Evolutionary conservation across 2,113 vertebrate genomes (phyloP).

Genomic region (Istiophorus platypterus): DNA sequence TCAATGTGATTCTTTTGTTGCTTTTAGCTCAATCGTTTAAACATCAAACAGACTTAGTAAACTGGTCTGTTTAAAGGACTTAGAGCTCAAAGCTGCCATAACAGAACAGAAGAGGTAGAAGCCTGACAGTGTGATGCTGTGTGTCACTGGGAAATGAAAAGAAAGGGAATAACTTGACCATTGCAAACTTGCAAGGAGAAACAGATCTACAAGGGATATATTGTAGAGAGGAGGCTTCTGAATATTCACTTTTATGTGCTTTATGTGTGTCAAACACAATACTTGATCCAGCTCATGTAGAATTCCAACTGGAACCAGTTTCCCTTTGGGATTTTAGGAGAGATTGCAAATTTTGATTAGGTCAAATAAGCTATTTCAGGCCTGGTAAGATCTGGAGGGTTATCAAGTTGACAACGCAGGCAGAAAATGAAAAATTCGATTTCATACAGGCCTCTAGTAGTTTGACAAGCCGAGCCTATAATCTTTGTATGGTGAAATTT

Average conservation of each 20-base stretch:
- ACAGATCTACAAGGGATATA: background rate
- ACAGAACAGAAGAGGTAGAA: background rate
- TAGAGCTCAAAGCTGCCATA: background rate
- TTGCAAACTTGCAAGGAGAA: background rate
- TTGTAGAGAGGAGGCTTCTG: background rate
- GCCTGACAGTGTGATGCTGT: background rate
- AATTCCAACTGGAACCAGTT: background rate
- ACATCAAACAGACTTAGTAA: background rate
- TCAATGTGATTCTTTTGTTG: background rate
- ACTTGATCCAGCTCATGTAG: background rate
- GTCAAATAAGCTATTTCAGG: slow-evolving; percentile 1
- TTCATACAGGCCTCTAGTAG: background rate
- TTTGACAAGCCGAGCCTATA: slow-evolving; percentile 27
- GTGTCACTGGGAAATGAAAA: background rate
- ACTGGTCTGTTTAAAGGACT: background rate
- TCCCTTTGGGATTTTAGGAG: background rate
- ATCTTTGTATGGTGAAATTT: slow-evolving; percentile 15
- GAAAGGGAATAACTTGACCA: background rate
- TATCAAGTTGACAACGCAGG: slow-evolving; percentile 16
- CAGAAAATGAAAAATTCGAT: slow-evolving; percentile 2
- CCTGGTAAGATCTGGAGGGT: background rate
- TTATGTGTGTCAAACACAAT: background rate
- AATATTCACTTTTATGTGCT: background rate
- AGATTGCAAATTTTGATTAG: slow-evolving; percentile 24
- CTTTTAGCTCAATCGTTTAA: slow-evolving; percentile 1